Evolutionary conservation across 2,797 vertebrate species (phyloP).

Genomic region (Amazona finschi): DNA sequence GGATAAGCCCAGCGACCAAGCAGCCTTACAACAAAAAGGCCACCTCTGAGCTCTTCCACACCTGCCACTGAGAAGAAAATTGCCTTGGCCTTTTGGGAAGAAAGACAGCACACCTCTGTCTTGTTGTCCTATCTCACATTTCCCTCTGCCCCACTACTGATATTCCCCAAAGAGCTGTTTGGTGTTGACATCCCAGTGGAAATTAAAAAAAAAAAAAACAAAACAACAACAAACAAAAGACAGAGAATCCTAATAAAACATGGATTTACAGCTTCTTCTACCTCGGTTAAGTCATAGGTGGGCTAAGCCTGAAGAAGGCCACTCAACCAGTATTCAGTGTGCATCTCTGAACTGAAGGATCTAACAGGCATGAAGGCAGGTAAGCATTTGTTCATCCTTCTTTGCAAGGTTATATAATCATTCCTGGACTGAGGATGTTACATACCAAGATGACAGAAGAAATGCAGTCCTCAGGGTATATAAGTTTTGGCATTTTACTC

Average conservation of each 20-base stretch:
- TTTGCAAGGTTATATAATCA: not conserved
- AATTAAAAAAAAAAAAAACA: not conserved
- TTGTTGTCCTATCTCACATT: not conserved
- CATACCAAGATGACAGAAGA: not conserved
- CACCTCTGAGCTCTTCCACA: slow-evolving; percentile 29
- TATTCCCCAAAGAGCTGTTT: not conserved
- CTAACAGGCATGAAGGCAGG: not conserved
- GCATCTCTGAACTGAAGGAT: not conserved
- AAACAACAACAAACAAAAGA: not conserved
- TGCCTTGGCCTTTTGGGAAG: not conserved
- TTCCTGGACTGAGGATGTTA: not conserved
- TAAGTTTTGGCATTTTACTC: not conserved
- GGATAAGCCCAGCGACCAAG: slow-evolving; percentile 8
- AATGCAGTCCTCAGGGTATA: not conserved
- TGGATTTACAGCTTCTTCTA: not conserved
- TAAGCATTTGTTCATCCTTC: not conserved
- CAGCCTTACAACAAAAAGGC: not conserved
- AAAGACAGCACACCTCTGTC: not conserved
- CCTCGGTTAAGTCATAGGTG: not conserved
- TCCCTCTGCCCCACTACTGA: not conserved
- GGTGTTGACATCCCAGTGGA: not conserved
- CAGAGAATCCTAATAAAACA: not conserved
- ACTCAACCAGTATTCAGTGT: not conserved
- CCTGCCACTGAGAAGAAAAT: slow-evolving; percentile 21
- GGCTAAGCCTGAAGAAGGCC: not conserved